These are phyloP conservation scores for Phytoseiulus persimilis DNA, from an alignment of 2,888 invertebrate genomes.

Conservation along the genomic window DNA sequence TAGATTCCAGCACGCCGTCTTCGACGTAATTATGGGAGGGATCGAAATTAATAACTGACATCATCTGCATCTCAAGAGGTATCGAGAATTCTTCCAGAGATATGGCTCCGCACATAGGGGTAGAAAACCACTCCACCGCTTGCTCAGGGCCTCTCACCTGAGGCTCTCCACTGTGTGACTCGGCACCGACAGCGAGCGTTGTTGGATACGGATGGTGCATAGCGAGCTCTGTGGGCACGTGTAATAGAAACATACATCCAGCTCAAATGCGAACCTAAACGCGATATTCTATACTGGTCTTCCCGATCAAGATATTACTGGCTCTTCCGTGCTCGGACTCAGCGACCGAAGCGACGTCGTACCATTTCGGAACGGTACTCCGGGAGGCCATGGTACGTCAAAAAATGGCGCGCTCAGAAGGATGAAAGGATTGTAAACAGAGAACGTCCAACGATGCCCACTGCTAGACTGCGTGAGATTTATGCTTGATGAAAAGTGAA, in stretches of 20 bases:
- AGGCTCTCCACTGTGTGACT: not conserved
- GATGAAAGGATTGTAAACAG: constrained; percentile 37
- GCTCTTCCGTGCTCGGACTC: not conserved
- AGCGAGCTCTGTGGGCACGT: not conserved
- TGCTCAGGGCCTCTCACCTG: not conserved
- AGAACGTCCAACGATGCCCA: constrained; percentile 30
- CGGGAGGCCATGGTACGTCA: not conserved
- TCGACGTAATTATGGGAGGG: not conserved
- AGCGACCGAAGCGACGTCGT: not conserved
- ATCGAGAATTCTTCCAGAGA: not conserved
- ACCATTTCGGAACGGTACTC: not conserved
- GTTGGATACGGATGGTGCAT: not conserved
- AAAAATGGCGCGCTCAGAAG: constrained; percentile 12
- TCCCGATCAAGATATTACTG: not conserved
- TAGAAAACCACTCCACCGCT: not conserved
- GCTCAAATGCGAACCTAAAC: not conserved
- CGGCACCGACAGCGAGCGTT: not conserved
- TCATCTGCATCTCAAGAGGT: not conserved
- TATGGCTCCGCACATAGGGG: not conserved
- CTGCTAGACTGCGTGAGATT: constrained; percentile 35
- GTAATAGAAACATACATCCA: not conserved
- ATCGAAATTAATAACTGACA: not conserved
- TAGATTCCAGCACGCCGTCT: not conserved
- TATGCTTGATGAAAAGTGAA: constrained; percentile 37
- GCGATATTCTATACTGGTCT: not conserved